Percentiles rank a stretch among this genome's conserved stretches.
Conservation (phyloP, 2,113 vertebrate genomes). For the Aphelocoma coerulescens region DNA sequence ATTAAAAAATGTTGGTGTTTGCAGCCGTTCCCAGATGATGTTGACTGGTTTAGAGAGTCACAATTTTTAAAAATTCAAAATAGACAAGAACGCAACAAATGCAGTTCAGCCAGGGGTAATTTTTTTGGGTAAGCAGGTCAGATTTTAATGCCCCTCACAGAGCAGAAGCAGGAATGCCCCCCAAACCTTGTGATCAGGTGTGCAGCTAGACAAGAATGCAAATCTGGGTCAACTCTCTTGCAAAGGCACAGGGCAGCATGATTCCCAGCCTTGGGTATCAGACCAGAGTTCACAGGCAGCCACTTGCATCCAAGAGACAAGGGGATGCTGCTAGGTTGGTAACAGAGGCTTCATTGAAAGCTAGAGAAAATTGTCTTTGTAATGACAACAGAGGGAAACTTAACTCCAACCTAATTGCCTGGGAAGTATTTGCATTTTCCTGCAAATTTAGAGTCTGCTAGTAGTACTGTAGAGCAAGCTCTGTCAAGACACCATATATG, state of each 20-base stretch:
- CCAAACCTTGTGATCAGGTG: neutral
- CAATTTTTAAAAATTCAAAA: neutral
- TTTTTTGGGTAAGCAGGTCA: neutral
- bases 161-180: neutral
- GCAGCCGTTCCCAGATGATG: neutral
- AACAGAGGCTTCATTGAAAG: neutral
- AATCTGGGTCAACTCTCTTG: neutral
- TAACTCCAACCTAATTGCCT: neutral
- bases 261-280: neutral
- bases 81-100: neutral
- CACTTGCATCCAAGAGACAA: neutral
- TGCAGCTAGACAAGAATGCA: neutral
- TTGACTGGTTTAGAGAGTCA: neutral
- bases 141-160: neutral
- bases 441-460: neutral
- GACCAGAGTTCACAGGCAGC: neutral
- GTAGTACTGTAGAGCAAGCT: neutral
- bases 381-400: neutral
- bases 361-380: neutral
- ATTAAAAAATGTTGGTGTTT: constrained; percentile 50
- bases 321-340: neutral
- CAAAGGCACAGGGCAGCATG: neutral
- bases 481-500: neutral
- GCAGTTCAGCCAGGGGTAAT: neutral
- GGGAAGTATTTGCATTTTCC: neutral